These are phyloP conservation scores for Aleadryas rufinucha DNA, from an alignment of 2,113 vertebrate species.

Conservation along the genomic window DNA sequence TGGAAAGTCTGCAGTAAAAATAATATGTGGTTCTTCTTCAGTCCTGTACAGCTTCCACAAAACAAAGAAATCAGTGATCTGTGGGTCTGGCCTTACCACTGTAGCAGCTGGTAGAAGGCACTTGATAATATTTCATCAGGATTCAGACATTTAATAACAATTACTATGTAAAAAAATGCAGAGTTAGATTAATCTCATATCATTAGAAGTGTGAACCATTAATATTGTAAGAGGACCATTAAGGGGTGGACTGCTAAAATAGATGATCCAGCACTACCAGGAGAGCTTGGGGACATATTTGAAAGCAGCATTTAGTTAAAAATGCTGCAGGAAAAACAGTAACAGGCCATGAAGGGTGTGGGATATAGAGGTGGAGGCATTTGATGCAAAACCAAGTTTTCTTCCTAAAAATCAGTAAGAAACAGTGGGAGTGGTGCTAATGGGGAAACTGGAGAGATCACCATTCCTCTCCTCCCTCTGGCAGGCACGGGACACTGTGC, in stretches of 20 bases:
- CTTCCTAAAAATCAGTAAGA: neutral
- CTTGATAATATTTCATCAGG: neutral
- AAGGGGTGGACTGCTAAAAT: neutral
- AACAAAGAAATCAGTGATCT: neutral
- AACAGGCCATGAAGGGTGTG: neutral
- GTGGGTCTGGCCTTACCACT: neutral
- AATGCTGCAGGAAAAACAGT: neutral
- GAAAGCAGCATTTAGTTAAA: neutral
- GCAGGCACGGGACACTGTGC: rapidly evolving
- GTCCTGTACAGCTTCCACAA: neutral
- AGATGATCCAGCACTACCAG: neutral
- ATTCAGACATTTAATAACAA: neutral
- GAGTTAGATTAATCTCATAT: neutral
- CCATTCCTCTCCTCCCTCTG: neutral
- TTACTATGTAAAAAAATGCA: neutral
- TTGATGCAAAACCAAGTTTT: neutral
- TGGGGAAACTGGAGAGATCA: neutral
- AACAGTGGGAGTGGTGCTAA: neutral
- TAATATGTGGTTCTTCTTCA: neutral
- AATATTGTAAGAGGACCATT: neutral
- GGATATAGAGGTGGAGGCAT: rapidly evolving
- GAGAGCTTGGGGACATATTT: neutral
- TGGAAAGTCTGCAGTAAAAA: neutral
- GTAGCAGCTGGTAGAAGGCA: neutral
- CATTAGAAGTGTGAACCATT: neutral